Evolutionary conservation across 2,888 invertebrate species (phyloP).

Genomic region (Limenitis camilla): DNA sequence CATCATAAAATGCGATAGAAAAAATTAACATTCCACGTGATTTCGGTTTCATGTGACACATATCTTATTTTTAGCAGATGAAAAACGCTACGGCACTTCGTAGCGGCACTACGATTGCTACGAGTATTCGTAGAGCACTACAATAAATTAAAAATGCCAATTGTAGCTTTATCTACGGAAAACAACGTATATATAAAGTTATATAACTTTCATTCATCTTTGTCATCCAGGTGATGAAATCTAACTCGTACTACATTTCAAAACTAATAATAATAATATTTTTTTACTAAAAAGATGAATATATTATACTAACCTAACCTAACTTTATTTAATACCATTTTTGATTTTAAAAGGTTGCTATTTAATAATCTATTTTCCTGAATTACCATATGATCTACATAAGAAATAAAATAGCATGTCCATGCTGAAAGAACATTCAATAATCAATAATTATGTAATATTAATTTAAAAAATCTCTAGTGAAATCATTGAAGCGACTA

Average conservation of each 20-base stretch:
- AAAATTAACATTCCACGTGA: background rate
- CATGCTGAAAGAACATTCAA: too few species aligned
- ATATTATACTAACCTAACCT: too few species aligned
- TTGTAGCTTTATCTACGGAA: background rate
- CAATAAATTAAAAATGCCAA: constrained; percentile 2
- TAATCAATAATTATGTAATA: too few species aligned
- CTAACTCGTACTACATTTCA: background rate
- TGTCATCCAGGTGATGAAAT: background rate
- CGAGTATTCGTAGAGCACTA: constrained; percentile 13
- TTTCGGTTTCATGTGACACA: constrained; percentile 11
- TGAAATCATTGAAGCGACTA: too few species aligned
- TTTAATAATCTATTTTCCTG: too few species aligned
- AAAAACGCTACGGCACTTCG: constrained; percentile 15
- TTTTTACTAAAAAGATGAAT: too few species aligned
- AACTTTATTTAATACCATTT: too few species aligned
- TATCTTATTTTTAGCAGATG: constrained; percentile 19
- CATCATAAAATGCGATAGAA: background rate
- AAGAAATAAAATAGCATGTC: too few species aligned
- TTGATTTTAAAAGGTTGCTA: too few species aligned
- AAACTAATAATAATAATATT: too few species aligned
- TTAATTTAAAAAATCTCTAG: too few species aligned
- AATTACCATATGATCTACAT: too few species aligned
- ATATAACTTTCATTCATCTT: constrained; percentile 2
- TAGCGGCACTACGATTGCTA: background rate
- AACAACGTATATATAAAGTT: background rate